A percentile compares a stretch with the other conserved stretches of the same genome.
Conservation (phyloP, 2,113 vertebrate species). For the Catagonus wagneri region DNA sequence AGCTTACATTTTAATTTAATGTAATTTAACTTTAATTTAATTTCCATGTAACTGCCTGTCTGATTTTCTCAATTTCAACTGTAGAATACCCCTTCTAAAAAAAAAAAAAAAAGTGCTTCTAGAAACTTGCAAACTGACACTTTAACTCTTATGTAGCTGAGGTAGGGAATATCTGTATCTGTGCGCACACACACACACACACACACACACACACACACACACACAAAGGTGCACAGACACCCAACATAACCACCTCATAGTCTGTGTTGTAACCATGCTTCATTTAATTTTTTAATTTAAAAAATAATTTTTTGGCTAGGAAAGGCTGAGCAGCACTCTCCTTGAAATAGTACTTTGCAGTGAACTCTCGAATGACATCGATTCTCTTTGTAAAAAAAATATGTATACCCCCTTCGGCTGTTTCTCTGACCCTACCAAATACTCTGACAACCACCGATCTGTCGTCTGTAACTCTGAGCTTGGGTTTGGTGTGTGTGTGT, state of each 20-base stretch:
- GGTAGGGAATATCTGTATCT: not conserved
- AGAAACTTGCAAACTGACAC: slow-evolving; percentile 46
- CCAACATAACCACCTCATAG: not conserved
- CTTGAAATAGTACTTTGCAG: not conserved
- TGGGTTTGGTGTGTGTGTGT: not conserved
- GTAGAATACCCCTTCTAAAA: not conserved
- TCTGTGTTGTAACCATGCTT: not conserved
- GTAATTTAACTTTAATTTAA: slow-evolving; percentile 78
- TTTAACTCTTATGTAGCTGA: not conserved
- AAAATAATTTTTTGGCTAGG: not conserved
- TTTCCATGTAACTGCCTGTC: slow-evolving; percentile 78
- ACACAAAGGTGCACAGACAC: not conserved
- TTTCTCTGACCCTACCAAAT: not conserved
- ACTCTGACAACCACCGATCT: not conserved
- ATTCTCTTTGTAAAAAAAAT: not conserved
- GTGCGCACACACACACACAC: not conserved
- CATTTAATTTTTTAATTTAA: not conserved
- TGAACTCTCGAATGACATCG: not conserved
- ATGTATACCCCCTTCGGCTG: not conserved
- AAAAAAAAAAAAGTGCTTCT: slow-evolving; percentile 32
- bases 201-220: not conserved
- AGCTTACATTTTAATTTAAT: slow-evolving; percentile 80
- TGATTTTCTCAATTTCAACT: slow-evolving; percentile 61
- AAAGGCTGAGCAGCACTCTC: not conserved
- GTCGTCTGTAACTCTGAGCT: not conserved